phyloP scores from a whole-genome alignment of 2,888 invertebrate species.

The Trissolcus brochymenae region DNA sequence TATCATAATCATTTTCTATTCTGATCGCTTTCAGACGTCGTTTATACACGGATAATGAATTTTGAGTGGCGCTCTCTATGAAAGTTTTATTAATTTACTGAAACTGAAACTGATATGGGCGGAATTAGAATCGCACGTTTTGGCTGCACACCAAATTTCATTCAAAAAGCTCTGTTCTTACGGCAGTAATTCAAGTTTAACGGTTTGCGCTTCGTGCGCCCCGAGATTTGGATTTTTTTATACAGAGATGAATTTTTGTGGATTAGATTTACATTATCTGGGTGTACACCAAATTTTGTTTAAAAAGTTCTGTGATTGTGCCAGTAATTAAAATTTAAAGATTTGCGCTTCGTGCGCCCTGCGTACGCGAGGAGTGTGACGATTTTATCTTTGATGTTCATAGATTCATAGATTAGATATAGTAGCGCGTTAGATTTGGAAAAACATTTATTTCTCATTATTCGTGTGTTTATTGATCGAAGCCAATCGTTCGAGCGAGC shows the following conservation, averaged over 20 bases:
- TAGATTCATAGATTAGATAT: conserved; percentile 60
- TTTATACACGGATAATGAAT: conserved; percentile 14
- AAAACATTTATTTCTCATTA: conserved; percentile 53
- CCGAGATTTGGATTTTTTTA: no score
- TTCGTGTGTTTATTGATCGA: conserved; percentile 41
- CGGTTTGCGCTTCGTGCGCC: no score
- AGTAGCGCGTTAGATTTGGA: conserved; percentile 59
- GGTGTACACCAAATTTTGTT: background rate
- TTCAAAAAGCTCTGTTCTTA: background rate
- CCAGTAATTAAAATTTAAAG: no score
- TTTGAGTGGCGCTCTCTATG: background rate
- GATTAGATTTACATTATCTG: background rate
- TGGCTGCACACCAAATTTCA: background rate
- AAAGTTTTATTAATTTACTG: background rate
- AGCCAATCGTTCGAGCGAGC: conserved; percentile 42
- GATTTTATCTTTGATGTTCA: conserved; percentile 57
- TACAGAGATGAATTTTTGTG: no score
- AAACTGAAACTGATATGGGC: background rate
- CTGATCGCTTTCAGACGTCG: conserved; percentile 4
- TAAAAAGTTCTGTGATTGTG: background rate
- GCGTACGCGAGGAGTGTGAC: conserved; percentile 42
- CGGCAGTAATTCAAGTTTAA: no score
- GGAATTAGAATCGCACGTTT: background rate
- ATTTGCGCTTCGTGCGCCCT: no score
- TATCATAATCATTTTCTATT: conserved; percentile 18